Conservation (phyloP, 2,797 vertebrate genomes). For the Dromococcyx pavoninus region DNA sequence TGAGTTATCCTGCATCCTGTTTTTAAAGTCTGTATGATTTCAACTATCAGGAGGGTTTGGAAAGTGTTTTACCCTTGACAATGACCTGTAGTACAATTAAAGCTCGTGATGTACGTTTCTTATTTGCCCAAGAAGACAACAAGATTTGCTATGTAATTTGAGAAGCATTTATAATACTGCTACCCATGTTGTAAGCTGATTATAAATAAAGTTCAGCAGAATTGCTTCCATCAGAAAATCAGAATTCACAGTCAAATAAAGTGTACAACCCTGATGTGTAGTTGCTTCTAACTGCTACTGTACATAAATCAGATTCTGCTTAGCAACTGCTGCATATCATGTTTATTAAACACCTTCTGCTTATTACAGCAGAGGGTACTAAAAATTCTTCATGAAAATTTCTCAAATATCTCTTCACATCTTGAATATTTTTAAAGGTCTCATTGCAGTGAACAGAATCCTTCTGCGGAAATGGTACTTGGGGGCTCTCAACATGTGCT, state of each 20-base stretch:
- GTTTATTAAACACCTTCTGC: constrained; percentile 77
- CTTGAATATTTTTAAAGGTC: constrained; percentile 62
- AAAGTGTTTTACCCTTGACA: constrained; percentile 66
- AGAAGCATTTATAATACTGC: constrained; percentile 64
- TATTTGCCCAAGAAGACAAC: constrained; percentile 72
- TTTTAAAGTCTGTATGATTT: constrained; percentile 41
- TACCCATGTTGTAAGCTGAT: constrained; percentile 68
- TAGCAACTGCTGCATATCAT: constrained; percentile 74
- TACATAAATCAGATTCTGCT: constrained; percentile 74
- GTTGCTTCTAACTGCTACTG: constrained; percentile 59
- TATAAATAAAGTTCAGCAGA: constrained; percentile 76
- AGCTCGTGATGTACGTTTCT: constrained; percentile 52
- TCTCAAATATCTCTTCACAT: constrained; percentile 59
- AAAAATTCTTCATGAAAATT: constrained; percentile 55
- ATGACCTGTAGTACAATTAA: constrained; percentile 72
- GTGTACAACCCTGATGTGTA: constrained; percentile 66
- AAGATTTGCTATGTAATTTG: constrained; percentile 72
- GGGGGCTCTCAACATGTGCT: constrained; percentile 47
- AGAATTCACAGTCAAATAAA: constrained; percentile 74
- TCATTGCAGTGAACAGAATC: constrained; percentile 35
- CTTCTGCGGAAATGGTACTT: constrained; percentile 51
- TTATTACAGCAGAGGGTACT: constrained; percentile 64
- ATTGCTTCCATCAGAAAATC: constrained; percentile 69
- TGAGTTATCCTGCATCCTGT: not conserved
- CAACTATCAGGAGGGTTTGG: constrained; percentile 47